These are phyloP conservation scores for Zenarchopterus dispar DNA, from an alignment of 2,797 vertebrate species.

Conservation along the genomic window DNA sequence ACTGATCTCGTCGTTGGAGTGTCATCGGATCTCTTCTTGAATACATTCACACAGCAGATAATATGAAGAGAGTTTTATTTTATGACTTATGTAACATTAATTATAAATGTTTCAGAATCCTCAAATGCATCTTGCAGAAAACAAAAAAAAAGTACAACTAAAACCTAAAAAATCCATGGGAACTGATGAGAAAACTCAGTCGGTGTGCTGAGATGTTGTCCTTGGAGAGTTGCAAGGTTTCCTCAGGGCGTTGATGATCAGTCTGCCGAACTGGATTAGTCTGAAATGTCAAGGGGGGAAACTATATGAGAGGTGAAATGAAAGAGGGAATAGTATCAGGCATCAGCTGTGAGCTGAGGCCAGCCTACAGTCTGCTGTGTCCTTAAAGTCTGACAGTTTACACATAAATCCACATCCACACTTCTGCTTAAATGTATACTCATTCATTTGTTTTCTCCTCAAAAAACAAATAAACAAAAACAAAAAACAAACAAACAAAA, in stretches of 20 bases:
- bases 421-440: not conserved
- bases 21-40: too few relatives aligned
- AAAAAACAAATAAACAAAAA: too few relatives aligned
- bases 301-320: slow-evolving; percentile 59
- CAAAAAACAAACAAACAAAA: too few relatives aligned
- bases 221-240: slow-evolving; percentile 36
- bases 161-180: not conserved
- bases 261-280: slow-evolving; percentile 59
- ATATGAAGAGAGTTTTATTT: too few relatives aligned
- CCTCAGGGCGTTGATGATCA: slow-evolving; percentile 63
- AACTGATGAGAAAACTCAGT: slow-evolving; percentile 8
- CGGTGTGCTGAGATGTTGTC: slow-evolving; percentile 29
- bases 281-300: slow-evolving; percentile 67
- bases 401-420: not conserved
- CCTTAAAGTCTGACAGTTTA: slow-evolving; percentile 37
- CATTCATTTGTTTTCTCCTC: slow-evolving; percentile 2
- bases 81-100: too few relatives aligned
- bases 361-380: slow-evolving; percentile 48
- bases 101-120: not conserved
- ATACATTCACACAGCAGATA: too few relatives aligned
- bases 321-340: slow-evolving; percentile 51
- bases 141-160: not conserved
- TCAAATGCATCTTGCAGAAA: not conserved
- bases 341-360: slow-evolving; percentile 57
- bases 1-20: too few relatives aligned